Evolutionary conservation across 2,888 invertebrate species (phyloP), one percentile per base, ranked within the genome.

Genomic region (Hyposoter dolosus): DNA sequence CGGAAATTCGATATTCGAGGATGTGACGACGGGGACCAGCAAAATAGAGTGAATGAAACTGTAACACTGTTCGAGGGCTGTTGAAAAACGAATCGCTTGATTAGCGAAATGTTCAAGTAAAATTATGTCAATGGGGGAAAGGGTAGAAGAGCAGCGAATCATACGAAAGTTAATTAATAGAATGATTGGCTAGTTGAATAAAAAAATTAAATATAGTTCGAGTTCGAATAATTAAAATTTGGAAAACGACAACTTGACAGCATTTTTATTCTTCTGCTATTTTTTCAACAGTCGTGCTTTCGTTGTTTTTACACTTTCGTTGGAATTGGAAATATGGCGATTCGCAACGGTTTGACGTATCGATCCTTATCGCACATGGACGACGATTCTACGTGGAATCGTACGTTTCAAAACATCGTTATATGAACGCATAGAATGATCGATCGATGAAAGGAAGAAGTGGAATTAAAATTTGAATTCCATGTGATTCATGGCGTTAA

Each of bases 1-100:
- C 84, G 84, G 81, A 84, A 84, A 81, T 84, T 84, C 71, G 66
- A 84, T 66, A 81, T 65, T 72, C 81, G 63, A 56, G 56, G 32
- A 76, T 53, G 53, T n/a, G 80, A 71, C 68, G 66, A 60, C 72
- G 71, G 50, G 68, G 76, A 71, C 69, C 76, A n/a, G n/a, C n/a
- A n/a, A n/a, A 68, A 45, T 71, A 80, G 72, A 71, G 35, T 23
- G 63, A 72, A 23, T 3, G 60, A 65, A 15, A 19, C 60, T 50
- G 72, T 63, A 23, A 75, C 32, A 32, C 28, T 56, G 69, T 60
- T 56, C 28, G 28, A 60, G 56, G n/a, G 40, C 10, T 65, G 47
- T 35, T 23, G 80, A 72, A 66, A 72, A 50, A 53, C n/a, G 40
- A 53, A 47, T 43, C 50, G 50, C 60, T n/a, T 50, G 65, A 12